Evolutionary conservation across 2,888 invertebrate genomes (phyloP).

Genomic region (Drosophila multiciliata): DNA sequence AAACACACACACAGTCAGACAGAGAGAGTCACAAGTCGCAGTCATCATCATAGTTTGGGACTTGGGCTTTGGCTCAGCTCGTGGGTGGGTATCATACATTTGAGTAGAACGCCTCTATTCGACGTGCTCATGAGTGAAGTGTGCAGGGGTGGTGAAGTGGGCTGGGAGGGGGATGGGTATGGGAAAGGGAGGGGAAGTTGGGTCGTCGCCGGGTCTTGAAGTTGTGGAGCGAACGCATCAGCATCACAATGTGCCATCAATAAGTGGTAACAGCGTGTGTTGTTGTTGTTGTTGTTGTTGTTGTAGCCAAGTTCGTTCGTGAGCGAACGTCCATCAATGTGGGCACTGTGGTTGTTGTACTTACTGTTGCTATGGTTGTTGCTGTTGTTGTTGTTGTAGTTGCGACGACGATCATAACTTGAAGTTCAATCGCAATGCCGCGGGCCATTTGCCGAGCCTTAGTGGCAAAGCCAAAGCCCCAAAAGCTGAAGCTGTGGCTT

Average conservation of each 20-base stretch:
- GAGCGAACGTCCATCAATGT: slow-evolving; percentile 84
- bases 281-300: slow-evolving; percentile 51
- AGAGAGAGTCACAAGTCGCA: slow-evolving; percentile 31
- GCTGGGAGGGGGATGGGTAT: background rate
- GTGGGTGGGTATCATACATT: slow-evolving; percentile 85
- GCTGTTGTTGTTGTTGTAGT: slow-evolving; percentile 47
- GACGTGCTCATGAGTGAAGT: slow-evolving; percentile 72
- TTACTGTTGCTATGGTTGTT: background rate
- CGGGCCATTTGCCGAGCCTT: slow-evolving; percentile 84
- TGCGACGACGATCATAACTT: slow-evolving; percentile 83
- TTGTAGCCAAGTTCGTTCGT: slow-evolving; percentile 75
- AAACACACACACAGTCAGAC: slow-evolving; percentile 2
- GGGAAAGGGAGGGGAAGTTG: slow-evolving; percentile 28
- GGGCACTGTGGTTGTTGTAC: slow-evolving; percentile 53
- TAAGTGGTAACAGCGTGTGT: slow-evolving; percentile 80
- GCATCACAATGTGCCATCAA: slow-evolving; percentile 79
- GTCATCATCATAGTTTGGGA: slow-evolving; percentile 80
- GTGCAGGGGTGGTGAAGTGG: background rate
- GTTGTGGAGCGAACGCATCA: slow-evolving; percentile 71
- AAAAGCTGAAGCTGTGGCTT: slow-evolving; percentile 66
- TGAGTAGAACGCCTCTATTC: slow-evolving; percentile 84
- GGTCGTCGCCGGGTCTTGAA: slow-evolving; percentile 57
- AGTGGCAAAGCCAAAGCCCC: slow-evolving; percentile 81
- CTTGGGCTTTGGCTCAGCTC: slow-evolving; percentile 69
- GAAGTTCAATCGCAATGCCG: slow-evolving; percentile 84